Evolutionary conservation across 2,888 invertebrate genomes (phyloP), one percentile per base, ranked within the genome.

Genomic region (Eutolmus rufibarbis): DNA sequence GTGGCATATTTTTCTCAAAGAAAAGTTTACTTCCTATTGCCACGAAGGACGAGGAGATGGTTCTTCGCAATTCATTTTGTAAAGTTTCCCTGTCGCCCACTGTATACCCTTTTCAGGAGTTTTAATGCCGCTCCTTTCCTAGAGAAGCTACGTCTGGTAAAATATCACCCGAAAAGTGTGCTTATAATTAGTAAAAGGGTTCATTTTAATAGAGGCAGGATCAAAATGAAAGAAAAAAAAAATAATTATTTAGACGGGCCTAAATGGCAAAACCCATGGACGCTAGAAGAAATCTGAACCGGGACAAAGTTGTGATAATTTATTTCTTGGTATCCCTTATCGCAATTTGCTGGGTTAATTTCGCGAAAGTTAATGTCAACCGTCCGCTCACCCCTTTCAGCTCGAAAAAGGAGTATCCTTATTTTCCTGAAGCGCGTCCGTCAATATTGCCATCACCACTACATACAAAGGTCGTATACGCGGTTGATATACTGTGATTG

Each of bases 261-360:
- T 51, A 81, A 43, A 31, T 46, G 51, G 43, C 34, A 43, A 81
- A 81, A 81, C 34, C 31, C 43, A 37, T 40, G 56, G 51, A 23
- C 81, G 14, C 81, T 16, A 46, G 28, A 66, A 66, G 81, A 34
- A 81, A 28, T 81, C 81, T 56, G 28, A 81, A 81, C 9, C 51
- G 43, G 56, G 56, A 51, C 56, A 51, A 28, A 43, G 56, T 81
- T 81, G 88, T 82, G 88, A 88, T 86, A 88, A 88, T 88, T 88
- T 88, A 88, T 88, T 86, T 74, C 88, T 81, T 88, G 81, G 88
- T 76, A 88, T 86, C 86, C 86, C 77, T 88, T 88, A 86, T 77
- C 87, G 86, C 81, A 88, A 88, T 88, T 88, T 86, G 86, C 86
- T 76, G 88, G 86, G 88, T 86, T 88, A 88, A 88, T 88, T 88